Evolutionary conservation across 2,888 invertebrate genomes (phyloP).

Genomic region (Platerodrilus igneus): DNA sequence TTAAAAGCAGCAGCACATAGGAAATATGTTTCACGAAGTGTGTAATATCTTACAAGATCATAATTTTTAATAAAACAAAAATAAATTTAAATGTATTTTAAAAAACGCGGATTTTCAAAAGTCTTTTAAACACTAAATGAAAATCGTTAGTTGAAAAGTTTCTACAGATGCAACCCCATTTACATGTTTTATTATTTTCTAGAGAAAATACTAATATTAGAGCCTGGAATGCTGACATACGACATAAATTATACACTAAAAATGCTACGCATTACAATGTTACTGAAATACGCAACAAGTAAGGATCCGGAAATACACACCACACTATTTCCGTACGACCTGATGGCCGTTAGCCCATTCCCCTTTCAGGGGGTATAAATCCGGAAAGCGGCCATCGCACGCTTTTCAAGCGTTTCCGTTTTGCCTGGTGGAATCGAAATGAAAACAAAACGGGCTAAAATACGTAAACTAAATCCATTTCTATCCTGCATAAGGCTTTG

Average conservation of each 20-base stretch:
- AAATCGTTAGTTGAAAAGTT: no score
- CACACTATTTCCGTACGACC: slow-evolving; percentile 31
- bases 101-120: no score
- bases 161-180: no score
- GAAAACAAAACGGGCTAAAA: slow-evolving; percentile 16
- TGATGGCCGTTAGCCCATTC: slow-evolving; percentile 25
- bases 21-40: no score
- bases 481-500: slow-evolving; percentile 11
- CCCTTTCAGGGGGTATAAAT: slow-evolving; percentile 17
- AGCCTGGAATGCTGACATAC: no score
- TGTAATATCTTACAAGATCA: no score
- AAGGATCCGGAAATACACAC: slow-evolving; percentile 29
- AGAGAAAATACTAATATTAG: no score
- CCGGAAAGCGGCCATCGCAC: slow-evolving; percentile 32
- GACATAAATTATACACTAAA: slow-evolving; percentile 14
- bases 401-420: slow-evolving; percentile 32
- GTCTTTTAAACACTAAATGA: no score
- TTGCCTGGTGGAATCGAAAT: slow-evolving; percentile 22
- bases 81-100: no score
- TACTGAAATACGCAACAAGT: slow-evolving; percentile 30
- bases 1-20: no score
- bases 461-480: slow-evolving; percentile 14
- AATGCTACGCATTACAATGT: slow-evolving; percentile 7
- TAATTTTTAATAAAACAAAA: no score
- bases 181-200: no score